Conservation (phyloP, 2,797 vertebrate genomes). For the Eulemur coronatus region DNA sequence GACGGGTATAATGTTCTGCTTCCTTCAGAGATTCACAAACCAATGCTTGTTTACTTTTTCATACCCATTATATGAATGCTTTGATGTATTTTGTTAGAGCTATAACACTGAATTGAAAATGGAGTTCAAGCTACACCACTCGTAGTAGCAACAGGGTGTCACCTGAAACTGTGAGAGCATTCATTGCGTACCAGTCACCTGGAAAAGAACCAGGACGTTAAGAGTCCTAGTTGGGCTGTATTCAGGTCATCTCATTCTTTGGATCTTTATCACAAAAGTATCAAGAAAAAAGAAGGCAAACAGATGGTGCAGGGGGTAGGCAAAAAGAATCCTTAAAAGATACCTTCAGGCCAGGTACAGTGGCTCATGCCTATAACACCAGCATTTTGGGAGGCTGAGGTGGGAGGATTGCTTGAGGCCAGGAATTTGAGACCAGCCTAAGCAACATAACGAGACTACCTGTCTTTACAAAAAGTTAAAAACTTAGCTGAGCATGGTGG, state of each 20-base stretch:
- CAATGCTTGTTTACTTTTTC: neutral
- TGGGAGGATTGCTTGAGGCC: no score
- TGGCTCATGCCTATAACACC: no score
- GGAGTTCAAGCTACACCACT: neutral
- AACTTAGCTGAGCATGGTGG: no score
- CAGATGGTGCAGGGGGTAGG: neutral
- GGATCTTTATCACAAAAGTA: neutral
- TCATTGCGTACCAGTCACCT: neutral
- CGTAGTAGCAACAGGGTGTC: neutral
- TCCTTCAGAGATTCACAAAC: neutral
- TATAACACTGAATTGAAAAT: neutral
- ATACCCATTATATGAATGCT: neutral
- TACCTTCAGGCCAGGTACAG: no score
- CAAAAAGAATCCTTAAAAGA: neutral
- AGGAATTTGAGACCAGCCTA: no score
- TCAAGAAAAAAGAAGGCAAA: neutral
- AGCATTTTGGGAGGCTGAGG: no score
- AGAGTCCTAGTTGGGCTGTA: neutral
- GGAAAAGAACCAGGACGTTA: neutral
- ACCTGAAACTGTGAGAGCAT: neutral
- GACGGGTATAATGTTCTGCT: neutral
- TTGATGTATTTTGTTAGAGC: neutral
- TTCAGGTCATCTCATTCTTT: neutral
- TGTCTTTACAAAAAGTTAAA: no score
- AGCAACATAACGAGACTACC: no score